Conservation (phyloP, 2,113 vertebrate genomes). For the Eretmochelys imbricata region DNA sequence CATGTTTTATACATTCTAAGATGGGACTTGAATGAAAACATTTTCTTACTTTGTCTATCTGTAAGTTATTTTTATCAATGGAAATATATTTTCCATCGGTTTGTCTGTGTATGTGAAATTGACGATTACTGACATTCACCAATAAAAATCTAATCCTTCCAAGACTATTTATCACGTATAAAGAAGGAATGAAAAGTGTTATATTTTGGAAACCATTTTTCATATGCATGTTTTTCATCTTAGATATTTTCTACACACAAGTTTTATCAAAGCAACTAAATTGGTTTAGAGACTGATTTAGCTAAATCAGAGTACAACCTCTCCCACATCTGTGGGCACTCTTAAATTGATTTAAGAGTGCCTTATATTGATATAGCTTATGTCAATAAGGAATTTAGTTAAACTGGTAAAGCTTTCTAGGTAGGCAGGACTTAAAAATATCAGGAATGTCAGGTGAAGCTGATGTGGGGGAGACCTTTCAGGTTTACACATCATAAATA, state of each 20-base stretch:
- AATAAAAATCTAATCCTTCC: not conserved
- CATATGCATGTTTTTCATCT: not conserved
- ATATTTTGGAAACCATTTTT: not conserved
- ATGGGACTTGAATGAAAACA: not conserved
- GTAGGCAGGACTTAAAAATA: not conserved
- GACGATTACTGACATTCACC: not conserved
- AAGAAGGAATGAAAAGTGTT: not conserved
- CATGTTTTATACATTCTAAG: too few species aligned
- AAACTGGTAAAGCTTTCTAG: not conserved
- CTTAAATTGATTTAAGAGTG: not conserved
- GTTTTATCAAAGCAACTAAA: not conserved
- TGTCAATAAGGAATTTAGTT: not conserved
- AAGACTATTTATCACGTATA: not conserved
- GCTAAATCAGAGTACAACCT: not conserved
- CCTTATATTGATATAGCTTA: not conserved
- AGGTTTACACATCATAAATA: not conserved
- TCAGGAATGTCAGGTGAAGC: not conserved
- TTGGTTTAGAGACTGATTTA: not conserved
- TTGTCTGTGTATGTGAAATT: not conserved
- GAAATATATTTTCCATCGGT: not conserved
- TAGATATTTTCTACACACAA: not conserved
- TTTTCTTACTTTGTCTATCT: not conserved
- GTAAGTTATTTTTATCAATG: not conserved
- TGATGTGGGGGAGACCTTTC: constrained; percentile 8
- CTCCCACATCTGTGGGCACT: not conserved